Conservation (phyloP, 2,888 invertebrate genomes). For the Cabera pusaria region DNA sequence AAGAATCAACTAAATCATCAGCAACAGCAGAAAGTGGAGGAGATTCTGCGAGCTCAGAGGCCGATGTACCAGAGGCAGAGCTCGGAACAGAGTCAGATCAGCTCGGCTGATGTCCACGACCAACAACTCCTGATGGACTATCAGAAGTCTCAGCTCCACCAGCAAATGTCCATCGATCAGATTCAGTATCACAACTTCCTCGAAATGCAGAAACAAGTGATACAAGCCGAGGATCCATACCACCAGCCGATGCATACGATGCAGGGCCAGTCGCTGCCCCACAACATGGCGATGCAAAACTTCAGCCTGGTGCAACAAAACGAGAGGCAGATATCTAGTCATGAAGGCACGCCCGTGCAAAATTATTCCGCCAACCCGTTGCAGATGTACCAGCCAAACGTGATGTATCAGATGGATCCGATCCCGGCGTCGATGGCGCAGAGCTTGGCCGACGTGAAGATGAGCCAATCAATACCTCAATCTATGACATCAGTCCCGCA, state of each 20-base stretch:
- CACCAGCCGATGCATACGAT: slow-evolving; percentile 57
- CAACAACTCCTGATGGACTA: slow-evolving; percentile 60
- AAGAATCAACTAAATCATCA: slow-evolving; percentile 79
- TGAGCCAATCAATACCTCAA: slow-evolving; percentile 38
- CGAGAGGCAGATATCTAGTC: slow-evolving; percentile 79
- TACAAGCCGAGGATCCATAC: slow-evolving; percentile 62
- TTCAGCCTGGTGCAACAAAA: slow-evolving; percentile 66
- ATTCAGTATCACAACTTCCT: slow-evolving; percentile 57
- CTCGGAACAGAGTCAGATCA: slow-evolving; percentile 75
- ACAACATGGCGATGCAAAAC: slow-evolving; percentile 64
- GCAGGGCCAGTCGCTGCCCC: slow-evolving; percentile 75
- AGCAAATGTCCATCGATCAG: slow-evolving; percentile 71
- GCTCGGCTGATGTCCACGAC: slow-evolving; percentile 61
- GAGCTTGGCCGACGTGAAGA: slow-evolving; percentile 40
- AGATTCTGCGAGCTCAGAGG: slow-evolving; percentile 63
- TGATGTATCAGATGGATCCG: slow-evolving; percentile 45
- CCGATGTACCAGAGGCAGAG: slow-evolving; percentile 71
- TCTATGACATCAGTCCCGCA: slow-evolving; percentile 42
- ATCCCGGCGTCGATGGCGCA: slow-evolving; percentile 32
- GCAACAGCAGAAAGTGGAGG: slow-evolving; percentile 77
- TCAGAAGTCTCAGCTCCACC: slow-evolving; percentile 56
- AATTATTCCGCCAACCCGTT: slow-evolving; percentile 72
- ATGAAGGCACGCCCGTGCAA: slow-evolving; percentile 79
- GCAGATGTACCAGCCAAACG: slow-evolving; percentile 64
- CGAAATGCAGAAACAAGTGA: slow-evolving; percentile 51